Base-by-base conservation (phyloP, 2,797 vertebrate species). In the Tamandua tetradactyla region DNA sequence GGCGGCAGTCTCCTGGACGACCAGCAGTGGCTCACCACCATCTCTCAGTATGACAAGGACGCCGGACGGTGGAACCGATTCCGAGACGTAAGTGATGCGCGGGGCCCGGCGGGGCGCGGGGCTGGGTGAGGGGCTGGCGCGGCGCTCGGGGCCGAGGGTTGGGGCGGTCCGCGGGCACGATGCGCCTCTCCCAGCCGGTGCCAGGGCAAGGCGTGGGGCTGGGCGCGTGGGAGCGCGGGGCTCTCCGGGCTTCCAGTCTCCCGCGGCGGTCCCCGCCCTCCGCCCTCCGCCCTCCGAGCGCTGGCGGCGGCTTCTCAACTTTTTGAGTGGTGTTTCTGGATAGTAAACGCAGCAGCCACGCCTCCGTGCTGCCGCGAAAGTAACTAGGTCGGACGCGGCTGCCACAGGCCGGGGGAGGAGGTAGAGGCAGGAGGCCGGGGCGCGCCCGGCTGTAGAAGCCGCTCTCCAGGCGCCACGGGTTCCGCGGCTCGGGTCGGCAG, bases 1-100 rank as follows among this genome's bases (percentile, higher is more conserved):
- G 98, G 98, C 98, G 98, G 99, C 85, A 99, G 99, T 99, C 99
- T 99, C 98, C 98, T 99, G 98, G 99, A 99, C 97, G 99, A 99
- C 98, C 99, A 99, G 97, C 98, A 98, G 98, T 99, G 99, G 99
- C 99, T 99, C 94, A 98, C 98, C 12, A 98, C 98, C 0, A 85
- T 98, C 96, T 98, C 98, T 9, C 98, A 98, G 92, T 98, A 98
- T 44, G 98, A 98, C 97, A 97, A 98, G 97, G 98, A 98, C 96
- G 98, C 98, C 37, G 99, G 98, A 42, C 99, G 99, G 98, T 99
- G 99, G 99, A 99, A 99, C 98, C 99, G 99, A 99, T 99, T 99
- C 98, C 98, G 99, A 98, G 99, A 99, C 98, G 99, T 99, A 98
- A 99, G 99, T 99, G 97, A 64, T 74, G 85, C 87, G 68, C n/a